Evolutionary conservation across 2,797 vertebrate genomes (phyloP).

Genomic region (Gallinago solitaria): DNA sequence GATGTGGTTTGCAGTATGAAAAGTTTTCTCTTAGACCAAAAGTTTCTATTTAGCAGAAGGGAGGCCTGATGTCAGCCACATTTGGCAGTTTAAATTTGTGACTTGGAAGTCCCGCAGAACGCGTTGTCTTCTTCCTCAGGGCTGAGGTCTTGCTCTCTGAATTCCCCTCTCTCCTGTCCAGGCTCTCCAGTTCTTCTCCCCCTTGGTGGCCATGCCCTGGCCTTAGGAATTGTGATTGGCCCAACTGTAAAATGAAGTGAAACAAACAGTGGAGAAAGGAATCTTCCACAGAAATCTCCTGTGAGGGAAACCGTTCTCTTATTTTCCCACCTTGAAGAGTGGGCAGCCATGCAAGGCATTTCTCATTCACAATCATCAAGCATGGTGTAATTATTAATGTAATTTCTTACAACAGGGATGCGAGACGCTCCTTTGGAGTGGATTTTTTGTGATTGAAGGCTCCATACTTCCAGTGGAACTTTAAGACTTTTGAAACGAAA

Average conservation of each 20-base stretch:
- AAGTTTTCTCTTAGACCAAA: not conserved
- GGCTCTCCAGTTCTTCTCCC: not conserved
- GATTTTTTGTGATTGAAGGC: not conserved
- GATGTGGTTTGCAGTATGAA: not conserved
- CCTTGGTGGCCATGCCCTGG: rapidly evolving
- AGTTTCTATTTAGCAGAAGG: not conserved
- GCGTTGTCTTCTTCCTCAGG: rapidly evolving
- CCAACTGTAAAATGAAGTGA: not conserved
- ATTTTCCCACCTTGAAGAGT: not conserved
- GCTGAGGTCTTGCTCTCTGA: not conserved
- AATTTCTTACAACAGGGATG: not conserved
- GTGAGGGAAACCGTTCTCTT: not conserved
- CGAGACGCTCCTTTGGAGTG: not conserved
- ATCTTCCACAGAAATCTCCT: not conserved
- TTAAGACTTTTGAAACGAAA: not conserved
- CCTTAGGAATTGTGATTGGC: not conserved
- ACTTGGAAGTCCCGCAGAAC: rapidly evolving
- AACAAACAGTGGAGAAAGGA: not conserved
- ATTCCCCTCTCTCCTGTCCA: not conserved
- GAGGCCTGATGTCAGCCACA: not conserved
- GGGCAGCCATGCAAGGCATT: not conserved
- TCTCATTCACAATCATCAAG: not conserved
- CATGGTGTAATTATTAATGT: not conserved
- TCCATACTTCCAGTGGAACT: not conserved
- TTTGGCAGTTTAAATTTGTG: not conserved